Evolutionary conservation across 1,140 invertebrate species (phyloP), one percentile per base, ranked within the genome.

Genomic region (Pectinophora gossypiella): DNA sequence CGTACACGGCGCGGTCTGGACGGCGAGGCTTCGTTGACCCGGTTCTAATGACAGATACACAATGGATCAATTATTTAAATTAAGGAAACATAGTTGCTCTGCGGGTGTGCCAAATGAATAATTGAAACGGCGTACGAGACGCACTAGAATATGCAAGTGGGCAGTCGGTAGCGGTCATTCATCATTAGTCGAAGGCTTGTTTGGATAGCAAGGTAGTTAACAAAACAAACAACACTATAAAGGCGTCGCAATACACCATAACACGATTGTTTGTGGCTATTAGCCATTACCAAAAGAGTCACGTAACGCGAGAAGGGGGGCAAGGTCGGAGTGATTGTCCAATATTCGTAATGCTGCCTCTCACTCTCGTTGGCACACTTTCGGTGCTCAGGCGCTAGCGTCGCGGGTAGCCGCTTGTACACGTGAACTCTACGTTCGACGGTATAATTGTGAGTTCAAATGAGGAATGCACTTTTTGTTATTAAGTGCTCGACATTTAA

Each of bases 1-100:
- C 92, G 84, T 95, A 95, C 23, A 95, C 91, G 4, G 93, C 93
- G 3, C 92, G 90, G 78, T 95, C 94, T 48, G 94, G 94, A 64
- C 94, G 89, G 50, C 90, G 90, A 54, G 91, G 76, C 50, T 81
- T 88, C 42, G 75, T 61, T 42, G 80, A 68, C 15, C 72, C 71
- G 56, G 76, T 72, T 64, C 82, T 85, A 68, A 32, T 44, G 44
- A 71, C 56, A 65, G 60, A 53, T 32, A 32, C 6, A 7, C n/a
- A n/a, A n/a, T n/a, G n/a, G n/a, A n/a, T n/a, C n/a, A n/a, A n/a
- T n/a, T n/a, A n/a, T n/a, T n/a, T n/a, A n/a, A n/a, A n/a, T n/a
- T n/a, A n/a, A n/a, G n/a, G n/a, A n/a, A n/a, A n/a, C n/a, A n/a
- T n/a, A n/a, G n/a, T n/a, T n/a, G n/a, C n/a, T n/a, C n/a, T n/a